phyloP scores from a whole-genome alignment of 1,140 invertebrate genomes.

The Nephotettix cincticeps region DNA sequence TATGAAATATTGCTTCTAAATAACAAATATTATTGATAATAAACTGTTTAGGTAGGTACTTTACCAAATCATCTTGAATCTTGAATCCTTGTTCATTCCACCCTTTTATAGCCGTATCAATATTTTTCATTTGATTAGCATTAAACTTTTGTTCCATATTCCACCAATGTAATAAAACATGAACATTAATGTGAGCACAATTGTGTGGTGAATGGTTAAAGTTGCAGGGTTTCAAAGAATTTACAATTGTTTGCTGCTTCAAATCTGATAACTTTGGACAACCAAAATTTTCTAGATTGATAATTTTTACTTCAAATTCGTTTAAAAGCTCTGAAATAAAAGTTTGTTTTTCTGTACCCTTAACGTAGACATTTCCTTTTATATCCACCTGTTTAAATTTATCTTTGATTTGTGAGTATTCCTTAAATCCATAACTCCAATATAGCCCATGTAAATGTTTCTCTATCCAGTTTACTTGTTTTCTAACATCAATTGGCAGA shows the following conservation, averaged over 20 bases:
- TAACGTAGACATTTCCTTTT: conserved; percentile 2
- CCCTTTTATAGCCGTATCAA: too few species aligned
- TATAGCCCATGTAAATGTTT: background rate
- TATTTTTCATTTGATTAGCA: too few species aligned
- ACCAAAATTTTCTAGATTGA: too few species aligned
- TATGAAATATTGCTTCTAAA: background rate
- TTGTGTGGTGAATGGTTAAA: background rate
- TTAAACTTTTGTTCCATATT: background rate
- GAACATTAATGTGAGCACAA: background rate
- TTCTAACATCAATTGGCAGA: background rate
- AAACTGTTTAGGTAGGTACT: background rate
- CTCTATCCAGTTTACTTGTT: background rate
- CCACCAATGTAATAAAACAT: background rate
- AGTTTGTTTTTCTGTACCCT: background rate
- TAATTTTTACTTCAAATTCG: too few species aligned
- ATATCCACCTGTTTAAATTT: background rate
- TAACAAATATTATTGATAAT: background rate
- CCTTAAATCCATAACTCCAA: background rate
- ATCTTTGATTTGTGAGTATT: background rate
- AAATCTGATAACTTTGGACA: background rate
- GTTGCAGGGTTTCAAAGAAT: background rate
- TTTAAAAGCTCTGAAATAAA: background rate
- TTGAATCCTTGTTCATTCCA: too few species aligned
- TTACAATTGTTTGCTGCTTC: background rate
- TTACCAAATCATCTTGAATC: too few species aligned